Evolutionary conservation across 2,113 vertebrate genomes (phyloP), one percentile per base, ranked within the genome.

Genomic region (Austrofundulus limnaeus): DNA sequence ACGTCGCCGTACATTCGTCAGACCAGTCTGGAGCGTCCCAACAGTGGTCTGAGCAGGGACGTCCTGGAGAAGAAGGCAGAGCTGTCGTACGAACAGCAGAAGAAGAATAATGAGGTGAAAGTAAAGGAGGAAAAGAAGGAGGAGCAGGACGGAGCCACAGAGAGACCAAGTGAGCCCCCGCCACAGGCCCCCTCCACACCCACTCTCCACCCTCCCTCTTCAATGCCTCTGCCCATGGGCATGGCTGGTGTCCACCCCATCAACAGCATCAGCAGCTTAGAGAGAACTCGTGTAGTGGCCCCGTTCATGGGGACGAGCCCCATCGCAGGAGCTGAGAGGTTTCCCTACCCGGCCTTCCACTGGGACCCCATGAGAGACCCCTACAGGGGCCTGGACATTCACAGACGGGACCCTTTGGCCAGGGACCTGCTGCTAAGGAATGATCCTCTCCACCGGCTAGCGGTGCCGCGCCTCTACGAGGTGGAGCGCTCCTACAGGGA

Each of bases 281-380:
- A 98, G 74, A 94, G 96, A 92, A 98, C 96, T 93, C 96, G 96
- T 82, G 93, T 98, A 91, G 95, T 98, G 90, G 94, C 94, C 0
- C 96, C 96, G 61, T 98, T 98, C 80, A 95, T 98, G 96, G 96
- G 96, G 72, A 95, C 98, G 77, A 96, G 96, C 78, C 95, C 96
- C 4, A 95, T 98, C 75, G 95, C 95, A 0, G 96, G 96, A 11
- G 93, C 94, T n/a, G 96, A 98, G 85, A 92, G 96, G 54, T 97
- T 98, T 66, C 95, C 96, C 0, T 98, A 98, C 77, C 96, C 96
- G 4, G 92, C 96, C 61, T 97, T 98, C 89, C 96, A 97, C 85
- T 98, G 96, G 96, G 96, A 98, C 91, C 96, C 95, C 9, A 95
- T 98, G 90, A 90, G 96, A 87, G 96, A 98, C 72, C 96, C 95